Percentiles rank a stretch among this genome's conserved stretches.
Evolutionary conservation across 2,888 invertebrate species (phyloP).

Genomic region (Caenorhabditis sp.): DNA sequence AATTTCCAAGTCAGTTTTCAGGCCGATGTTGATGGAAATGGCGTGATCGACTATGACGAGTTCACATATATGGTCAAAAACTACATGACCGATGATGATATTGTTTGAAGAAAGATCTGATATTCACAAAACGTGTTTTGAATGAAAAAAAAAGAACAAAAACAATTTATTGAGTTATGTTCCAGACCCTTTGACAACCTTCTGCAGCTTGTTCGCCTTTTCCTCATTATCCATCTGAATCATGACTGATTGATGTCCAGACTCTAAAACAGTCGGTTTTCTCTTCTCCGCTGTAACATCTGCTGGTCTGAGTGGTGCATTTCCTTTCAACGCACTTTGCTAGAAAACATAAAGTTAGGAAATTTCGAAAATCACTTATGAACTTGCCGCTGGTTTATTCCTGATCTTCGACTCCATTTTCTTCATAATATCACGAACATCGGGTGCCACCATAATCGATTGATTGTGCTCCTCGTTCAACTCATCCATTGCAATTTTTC

Average conservation of each 20-base stretch:
- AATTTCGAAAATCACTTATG: no score
- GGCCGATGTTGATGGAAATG: conserved; percentile 68
- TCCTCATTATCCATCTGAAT: conserved; percentile 37
- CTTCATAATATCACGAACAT: conserved; percentile 30
- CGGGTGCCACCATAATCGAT: conserved; percentile 32
- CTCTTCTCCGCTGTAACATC: conserved; percentile 8
- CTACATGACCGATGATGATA: conserved; percentile 69
- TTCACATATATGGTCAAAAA: conserved; percentile 69
- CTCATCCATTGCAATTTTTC: conserved; percentile 28
- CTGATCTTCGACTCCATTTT: conserved; percentile 21
- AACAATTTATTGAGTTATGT: background rate
- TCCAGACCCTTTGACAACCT: background rate
- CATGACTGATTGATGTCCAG: conserved; percentile 36
- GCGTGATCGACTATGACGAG: conserved; percentile 69
- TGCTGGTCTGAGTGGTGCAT: background rate
- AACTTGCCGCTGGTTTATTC: background rate
- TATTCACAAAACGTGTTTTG: background rate
- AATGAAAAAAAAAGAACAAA: background rate
- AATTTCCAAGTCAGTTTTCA: no score
- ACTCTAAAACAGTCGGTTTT: conserved; percentile 21
- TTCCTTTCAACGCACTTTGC: conserved; percentile 21
- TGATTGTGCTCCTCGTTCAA: conserved; percentile 34
- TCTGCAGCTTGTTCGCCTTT: conserved; percentile 2
- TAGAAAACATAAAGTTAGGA: background rate
- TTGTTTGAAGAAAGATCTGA: conserved; percentile 30